Conservation (phyloP, 2,113 vertebrate species). For the Odontesthes bonariensis region DNA sequence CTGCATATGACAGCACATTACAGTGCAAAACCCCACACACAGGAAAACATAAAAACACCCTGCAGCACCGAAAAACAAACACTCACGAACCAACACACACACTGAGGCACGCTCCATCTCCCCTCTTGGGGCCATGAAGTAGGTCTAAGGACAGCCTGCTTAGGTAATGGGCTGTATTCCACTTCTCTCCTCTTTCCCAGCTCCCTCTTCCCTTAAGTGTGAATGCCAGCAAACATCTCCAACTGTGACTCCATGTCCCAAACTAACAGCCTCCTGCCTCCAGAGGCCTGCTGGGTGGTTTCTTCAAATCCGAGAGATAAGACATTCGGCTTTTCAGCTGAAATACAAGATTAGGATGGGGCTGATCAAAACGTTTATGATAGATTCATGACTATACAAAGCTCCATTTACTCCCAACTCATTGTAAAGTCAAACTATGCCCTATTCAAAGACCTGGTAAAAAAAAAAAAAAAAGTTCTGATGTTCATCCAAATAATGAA, state of each 20-base stretch:
- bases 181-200: slow-evolving; percentile 16
- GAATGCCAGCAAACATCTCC: slow-evolving; percentile 24
- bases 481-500: no score
- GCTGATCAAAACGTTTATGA: neutral
- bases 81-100: neutral
- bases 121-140: slow-evolving; percentile 36
- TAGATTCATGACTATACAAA: neutral
- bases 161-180: slow-evolving; percentile 49
- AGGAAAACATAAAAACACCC: slow-evolving; percentile 37
- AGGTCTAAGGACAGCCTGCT: slow-evolving; percentile 46
- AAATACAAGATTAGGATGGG: neutral
- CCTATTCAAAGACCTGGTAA: no score
- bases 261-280: neutral
- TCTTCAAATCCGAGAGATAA: neutral
- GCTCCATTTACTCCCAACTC: neutral
- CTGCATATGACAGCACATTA: slow-evolving; percentile 39
- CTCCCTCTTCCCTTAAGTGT: slow-evolving; percentile 18
- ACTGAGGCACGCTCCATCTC: slow-evolving; percentile 3
- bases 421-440: neutral
- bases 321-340: neutral
- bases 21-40: slow-evolving; percentile 27
- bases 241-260: slow-evolving; percentile 19
- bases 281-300: neutral
- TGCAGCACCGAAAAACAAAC: slow-evolving; percentile 25
- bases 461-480: no score